Conservation (phyloP, 2,113 vertebrate species). For the Podiceps cristatus region DNA sequence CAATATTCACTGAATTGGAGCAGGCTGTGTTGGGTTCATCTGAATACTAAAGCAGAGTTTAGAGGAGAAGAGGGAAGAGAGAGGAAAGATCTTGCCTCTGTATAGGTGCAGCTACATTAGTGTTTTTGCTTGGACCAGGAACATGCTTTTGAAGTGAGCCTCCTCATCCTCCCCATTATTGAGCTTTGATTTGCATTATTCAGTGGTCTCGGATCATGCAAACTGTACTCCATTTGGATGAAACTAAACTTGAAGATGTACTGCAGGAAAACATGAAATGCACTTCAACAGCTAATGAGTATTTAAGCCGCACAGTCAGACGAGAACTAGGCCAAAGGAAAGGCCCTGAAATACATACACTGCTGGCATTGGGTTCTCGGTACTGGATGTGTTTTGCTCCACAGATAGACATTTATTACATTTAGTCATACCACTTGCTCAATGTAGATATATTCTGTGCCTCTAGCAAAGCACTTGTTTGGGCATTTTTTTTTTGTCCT, state of each 20-base stretch:
- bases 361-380: fast-evolving
- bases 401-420: neutral
- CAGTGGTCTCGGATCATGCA: neutral
- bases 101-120: neutral
- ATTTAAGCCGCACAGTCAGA: neutral
- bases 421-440: neutral
- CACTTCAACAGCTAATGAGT: neutral
- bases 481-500: neutral
- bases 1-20: neutral
- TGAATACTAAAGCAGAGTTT: neutral
- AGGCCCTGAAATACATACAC: neutral
- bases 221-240: neutral
- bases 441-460: neutral
- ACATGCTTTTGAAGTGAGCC: neutral
- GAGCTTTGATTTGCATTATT: neutral
- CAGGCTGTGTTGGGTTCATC: neutral
- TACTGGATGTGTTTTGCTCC: neutral
- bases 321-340: neutral
- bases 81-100: neutral
- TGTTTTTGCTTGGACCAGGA: neutral
- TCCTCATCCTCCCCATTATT: neutral
- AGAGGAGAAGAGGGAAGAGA: neutral
- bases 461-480: neutral
- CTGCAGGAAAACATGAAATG: neutral
- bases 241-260: neutral